A percentile compares a stretch with the other conserved stretches of the same genome.
These are phyloP conservation scores for Ancistrus triradiatus DNA, from an alignment of 2,113 vertebrate genomes.

Conservation along the genomic window DNA sequence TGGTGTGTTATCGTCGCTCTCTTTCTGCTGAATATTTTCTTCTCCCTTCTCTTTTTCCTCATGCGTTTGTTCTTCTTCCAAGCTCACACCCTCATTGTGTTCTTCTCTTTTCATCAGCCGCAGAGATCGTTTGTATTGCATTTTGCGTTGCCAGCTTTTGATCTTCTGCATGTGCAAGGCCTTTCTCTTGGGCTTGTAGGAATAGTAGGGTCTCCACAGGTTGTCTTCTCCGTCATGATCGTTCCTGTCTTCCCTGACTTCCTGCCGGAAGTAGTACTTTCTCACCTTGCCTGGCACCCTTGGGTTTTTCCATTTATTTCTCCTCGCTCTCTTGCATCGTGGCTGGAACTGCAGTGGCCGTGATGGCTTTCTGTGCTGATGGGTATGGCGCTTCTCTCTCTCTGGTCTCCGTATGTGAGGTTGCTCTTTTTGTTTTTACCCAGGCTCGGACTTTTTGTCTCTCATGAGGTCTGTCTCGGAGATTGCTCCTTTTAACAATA, in stretches of 20 bases:
- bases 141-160: slow-evolving; percentile 74
- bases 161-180: slow-evolving; percentile 68
- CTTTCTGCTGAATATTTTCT: slow-evolving; percentile 37
- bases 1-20: slow-evolving; percentile 25
- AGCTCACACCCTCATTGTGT: slow-evolving; percentile 55
- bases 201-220: slow-evolving; percentile 87
- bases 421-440: slow-evolving; percentile 62
- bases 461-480: slow-evolving; percentile 82
- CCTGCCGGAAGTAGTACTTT: slow-evolving; percentile 68
- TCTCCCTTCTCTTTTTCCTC: slow-evolving; percentile 46
- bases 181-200: slow-evolving; percentile 86
- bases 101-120: slow-evolving; percentile 71
- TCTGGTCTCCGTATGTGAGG: slow-evolving; percentile 48
- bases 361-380: slow-evolving; percentile 66
- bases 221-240: slow-evolving; percentile 79
- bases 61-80: slow-evolving; percentile 51
- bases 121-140: slow-evolving; percentile 71
- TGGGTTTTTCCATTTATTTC: slow-evolving; percentile 52
- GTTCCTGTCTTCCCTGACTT: slow-evolving; percentile 74
- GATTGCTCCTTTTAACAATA: slow-evolving; percentile 85
- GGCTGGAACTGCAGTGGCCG: slow-evolving; percentile 53
- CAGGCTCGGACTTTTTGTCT: slow-evolving; percentile 68
- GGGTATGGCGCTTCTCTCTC: slow-evolving; percentile 61
- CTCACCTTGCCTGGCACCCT: slow-evolving; percentile 57
- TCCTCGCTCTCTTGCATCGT: slow-evolving; percentile 50